Evolutionary conservation across 2,888 invertebrate genomes (phyloP), one percentile per base, ranked within the genome.

Genomic region (Margaritifera margaritifera): DNA sequence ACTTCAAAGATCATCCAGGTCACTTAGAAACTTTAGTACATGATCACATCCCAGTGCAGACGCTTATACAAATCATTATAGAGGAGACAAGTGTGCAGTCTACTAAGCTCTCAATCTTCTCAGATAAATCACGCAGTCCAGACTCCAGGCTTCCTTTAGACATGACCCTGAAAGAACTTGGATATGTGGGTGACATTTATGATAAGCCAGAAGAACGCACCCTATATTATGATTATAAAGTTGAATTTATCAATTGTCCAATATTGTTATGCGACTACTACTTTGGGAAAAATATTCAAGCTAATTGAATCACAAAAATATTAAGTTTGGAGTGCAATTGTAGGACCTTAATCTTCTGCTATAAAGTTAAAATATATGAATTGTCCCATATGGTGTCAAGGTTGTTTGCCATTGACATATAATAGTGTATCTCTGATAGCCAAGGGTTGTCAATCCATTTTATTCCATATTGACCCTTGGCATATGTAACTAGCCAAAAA

Each of bases 201-300:
- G 82, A 86, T 50, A 77, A 81, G 54, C 88, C 88, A 0, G 81
- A 84, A 53, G 85, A 87, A 67, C 59, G 84, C 19, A 68, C 79
- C 1, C 70, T 89, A 58, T 88, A 78, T 72, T 89, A 89, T 69
- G 89, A 89, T 66, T 89, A 87, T 66, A 83, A 81, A 62, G 85
- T 86, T 20, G 87, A 88, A 70, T 88, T 88, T 68, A 84, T 74
- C 5, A 85, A 86, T 67, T 89, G 89, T 68, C 87, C 89, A 11
- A 66, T 89, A 20, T 73, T 89, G 8, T 67, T 87, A 64, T 87
- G 86, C 80, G 89, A 89, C 71, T 85, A 88, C 72, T 89, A 88
- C 69, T 87, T 89, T 78, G 85, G 82, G 24, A 79, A 84, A 58
- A 83, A 82, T 15, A 42, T 2, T 42, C 42, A 42, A 15, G 42